Evolutionary conservation across 2,113 vertebrate species (phyloP), one percentile per base, ranked within the genome.

Genomic region (Percopsis transmontana): DNA sequence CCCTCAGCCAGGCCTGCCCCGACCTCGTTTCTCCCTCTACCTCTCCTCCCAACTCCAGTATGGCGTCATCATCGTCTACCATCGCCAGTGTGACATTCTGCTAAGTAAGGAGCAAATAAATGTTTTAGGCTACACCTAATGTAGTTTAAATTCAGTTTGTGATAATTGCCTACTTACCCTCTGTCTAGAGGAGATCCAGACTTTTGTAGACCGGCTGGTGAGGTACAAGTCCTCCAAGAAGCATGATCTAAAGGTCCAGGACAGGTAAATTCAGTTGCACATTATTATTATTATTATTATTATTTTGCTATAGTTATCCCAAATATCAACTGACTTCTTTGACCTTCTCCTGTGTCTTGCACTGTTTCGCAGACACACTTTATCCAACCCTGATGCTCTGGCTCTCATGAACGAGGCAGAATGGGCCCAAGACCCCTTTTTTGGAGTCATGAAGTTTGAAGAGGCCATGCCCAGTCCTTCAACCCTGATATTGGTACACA

Each of bases 21-120:
- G 82, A 0, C 95, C 95, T 3, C 94, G 95, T 23, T 94, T 97
- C 85, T 95, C 94, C 24, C 94, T 97, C 50, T 96, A 96, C 75
- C 92, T 97, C 2, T 96, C 95, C 9, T 92, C 93, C 1, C 94
- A 95, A 88, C 93, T 97, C 48, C 94, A 96, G 87, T 95, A 94
- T 0, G 95, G 95, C 0, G 78, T 96, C 4, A 59, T 97, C 16
- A 63, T 93, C 0, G 93, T 97, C 62, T 97, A 89, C 80, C 92
- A 82, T 59, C 90, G 89, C 0, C 95, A 97, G 82, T 97, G 95
- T 86, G 90, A 68, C 38, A 87, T 95, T 18, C 86, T 96, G 2
- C 82, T 96, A 33, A 91, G 95, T 96, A 81, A 85, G 92, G 11
- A 19, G 20, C 10, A 45, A 16, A 45, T 41, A 41, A 41, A 41